Base-by-base conservation (phyloP, 2,888 invertebrate species). In the Pollenia labialis region DNA sequence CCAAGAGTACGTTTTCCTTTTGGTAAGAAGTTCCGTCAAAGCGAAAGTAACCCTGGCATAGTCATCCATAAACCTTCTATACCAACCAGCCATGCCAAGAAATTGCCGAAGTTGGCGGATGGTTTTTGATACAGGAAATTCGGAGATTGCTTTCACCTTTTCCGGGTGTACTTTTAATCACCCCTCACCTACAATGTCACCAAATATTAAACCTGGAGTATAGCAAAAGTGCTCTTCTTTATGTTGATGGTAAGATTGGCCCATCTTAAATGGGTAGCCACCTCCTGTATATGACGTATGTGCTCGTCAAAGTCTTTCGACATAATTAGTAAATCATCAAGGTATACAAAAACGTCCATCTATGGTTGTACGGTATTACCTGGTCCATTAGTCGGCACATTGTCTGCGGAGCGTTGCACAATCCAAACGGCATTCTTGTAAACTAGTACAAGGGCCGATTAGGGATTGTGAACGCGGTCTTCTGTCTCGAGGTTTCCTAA, bases 391-490 rank as follows among this genome's bases (percentile, higher is more conserved):
- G 56, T 71, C 68, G 32, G 10, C 68, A 68, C 68, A 68, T 50
- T 68, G 32, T 32, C 44, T 23, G 23, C 2, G 23, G 23, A 2
- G 23, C 23, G 2, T 23, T 23, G 23, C 23, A 23, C 23, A 23
- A 23, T 23, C 23, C 23, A 23, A 23, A 23, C 23, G 23, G 23
- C 23, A 23, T 23, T 23, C 23, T 23, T 23, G 23, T 23, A 23
- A 23, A 23, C 2, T 23, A 3, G 23, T 23, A 23, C 23, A 23
- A 23, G 23, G 23, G 23, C 32, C 56, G 71, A 23, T 71, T 74
- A 48, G 74, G 74, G 6, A 74, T 16, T 16, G 74, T 62, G 40
- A 75, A 75, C 16, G 74, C 74, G 0, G 74, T 75, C 18, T 62
- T 66, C 3, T 12, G 64, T 66, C 18, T 46, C 7, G 64, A 66